Conservation (phyloP, 2,888 invertebrate species). For the Brachyopa scutellaris region DNA sequence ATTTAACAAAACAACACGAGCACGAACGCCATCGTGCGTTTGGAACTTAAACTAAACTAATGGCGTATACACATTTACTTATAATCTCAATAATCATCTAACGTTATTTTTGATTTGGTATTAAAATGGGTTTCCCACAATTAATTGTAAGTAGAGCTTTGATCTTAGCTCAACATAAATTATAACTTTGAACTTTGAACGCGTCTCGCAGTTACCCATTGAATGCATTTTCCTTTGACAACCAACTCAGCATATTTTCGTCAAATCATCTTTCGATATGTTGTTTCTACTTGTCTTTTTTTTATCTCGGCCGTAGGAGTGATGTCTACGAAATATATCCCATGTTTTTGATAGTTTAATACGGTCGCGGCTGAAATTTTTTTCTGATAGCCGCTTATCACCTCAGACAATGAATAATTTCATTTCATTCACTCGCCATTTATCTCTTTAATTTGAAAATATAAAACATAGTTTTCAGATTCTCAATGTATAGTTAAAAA, state of each 20-base stretch:
- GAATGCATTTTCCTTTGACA: constrained; percentile 40
- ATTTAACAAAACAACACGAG: too few species aligned
- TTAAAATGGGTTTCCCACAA: too few species aligned
- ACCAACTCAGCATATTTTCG: constrained; percentile 38
- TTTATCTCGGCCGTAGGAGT: constrained; percentile 47
- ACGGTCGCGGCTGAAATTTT: constrained; percentile 66
- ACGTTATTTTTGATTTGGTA: too few species aligned
- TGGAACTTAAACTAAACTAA: too few species aligned
- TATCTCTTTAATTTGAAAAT: constrained; percentile 10
- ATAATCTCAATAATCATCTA: too few species aligned
- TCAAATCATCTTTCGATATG: constrained; percentile 58
- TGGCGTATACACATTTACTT: too few species aligned
- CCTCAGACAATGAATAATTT: constrained; percentile 42
- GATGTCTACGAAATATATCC: constrained; percentile 62
- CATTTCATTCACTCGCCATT: constrained; percentile 42
- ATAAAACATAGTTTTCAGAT: neutral
- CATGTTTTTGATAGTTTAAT: constrained; percentile 69
- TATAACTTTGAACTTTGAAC: too few species aligned
- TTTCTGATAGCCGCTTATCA: constrained; percentile 47
- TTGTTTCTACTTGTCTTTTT: constrained; percentile 53
- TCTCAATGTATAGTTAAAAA: constrained; percentile 29
- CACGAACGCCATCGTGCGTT: too few species aligned
- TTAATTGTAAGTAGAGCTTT: too few species aligned
- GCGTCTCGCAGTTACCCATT: too few species aligned
- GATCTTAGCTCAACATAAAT: too few species aligned